phyloP scores from a whole-genome alignment of 2,888 invertebrate genomes.

The Megamerina dolium region DNA sequence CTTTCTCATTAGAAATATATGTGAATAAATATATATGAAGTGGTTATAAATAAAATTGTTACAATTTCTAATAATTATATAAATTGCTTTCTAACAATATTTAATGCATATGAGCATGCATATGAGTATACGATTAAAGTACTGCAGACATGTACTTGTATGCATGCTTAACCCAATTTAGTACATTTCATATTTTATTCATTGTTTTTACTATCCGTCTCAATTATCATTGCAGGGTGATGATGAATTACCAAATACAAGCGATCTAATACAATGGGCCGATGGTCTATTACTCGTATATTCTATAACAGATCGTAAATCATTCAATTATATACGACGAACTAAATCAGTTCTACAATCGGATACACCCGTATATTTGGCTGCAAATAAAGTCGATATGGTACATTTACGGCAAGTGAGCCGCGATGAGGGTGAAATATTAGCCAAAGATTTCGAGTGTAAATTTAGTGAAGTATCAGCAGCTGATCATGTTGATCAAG shows the following conservation, averaged over 20 bases:
- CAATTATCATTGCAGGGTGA: too few species aligned
- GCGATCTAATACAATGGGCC: slow-evolving; percentile 79
- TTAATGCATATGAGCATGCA: too few species aligned
- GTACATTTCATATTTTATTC: too few species aligned
- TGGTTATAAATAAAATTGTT: too few species aligned
- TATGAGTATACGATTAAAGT: too few species aligned
- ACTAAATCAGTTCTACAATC: slow-evolving; percentile 65
- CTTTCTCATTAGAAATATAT: too few species aligned
- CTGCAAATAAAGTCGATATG: slow-evolving; percentile 88
- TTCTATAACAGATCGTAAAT: slow-evolving; percentile 80
- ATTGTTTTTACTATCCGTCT: too few species aligned
- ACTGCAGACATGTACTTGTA: too few species aligned
- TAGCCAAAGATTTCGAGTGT: slow-evolving; percentile 84
- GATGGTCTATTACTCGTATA: slow-evolving; percentile 84
- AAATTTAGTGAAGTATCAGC: slow-evolving; percentile 83
- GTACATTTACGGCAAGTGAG: slow-evolving; percentile 83
- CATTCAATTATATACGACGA: slow-evolving; percentile 75
- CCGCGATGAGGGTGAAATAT: slow-evolving; percentile 79
- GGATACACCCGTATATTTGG: slow-evolving; percentile 75
- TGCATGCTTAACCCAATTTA: too few species aligned
- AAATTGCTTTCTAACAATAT: too few species aligned
- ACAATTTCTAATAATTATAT: too few species aligned
- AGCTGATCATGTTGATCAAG: slow-evolving; percentile 79
- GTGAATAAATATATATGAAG: too few species aligned
- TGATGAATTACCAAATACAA: slow-evolving; percentile 63